Conservation (phyloP, 2,113 vertebrate genomes). For the Indri indri region DNA sequence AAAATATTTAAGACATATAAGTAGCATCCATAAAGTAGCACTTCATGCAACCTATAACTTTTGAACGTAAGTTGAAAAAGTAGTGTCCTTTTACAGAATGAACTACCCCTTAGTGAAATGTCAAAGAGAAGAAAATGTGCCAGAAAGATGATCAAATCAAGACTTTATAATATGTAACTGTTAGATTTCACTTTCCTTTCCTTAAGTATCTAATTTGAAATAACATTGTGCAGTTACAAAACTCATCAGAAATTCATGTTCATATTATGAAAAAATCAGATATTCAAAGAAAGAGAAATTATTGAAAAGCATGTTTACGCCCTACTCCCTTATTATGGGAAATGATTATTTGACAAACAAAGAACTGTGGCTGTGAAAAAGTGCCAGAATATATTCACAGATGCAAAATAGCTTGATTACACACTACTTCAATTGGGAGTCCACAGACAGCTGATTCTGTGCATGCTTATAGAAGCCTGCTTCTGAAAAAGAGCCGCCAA, state of each 20-base stretch:
- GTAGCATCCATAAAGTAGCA: neutral
- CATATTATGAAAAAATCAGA: conserved; percentile 74
- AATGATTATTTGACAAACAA: conserved; percentile 82
- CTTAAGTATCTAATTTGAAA: conserved; percentile 83
- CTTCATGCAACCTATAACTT: neutral
- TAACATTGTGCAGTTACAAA: conserved; percentile 78
- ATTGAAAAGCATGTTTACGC: conserved; percentile 79
- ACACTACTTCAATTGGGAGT: neutral
- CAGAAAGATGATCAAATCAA: conserved; percentile 63
- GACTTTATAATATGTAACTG: conserved; percentile 65
- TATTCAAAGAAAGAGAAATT: conserved; percentile 79
- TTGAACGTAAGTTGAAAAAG: neutral
- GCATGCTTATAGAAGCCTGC: conserved; percentile 26
- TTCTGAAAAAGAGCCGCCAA: conserved; percentile 46
- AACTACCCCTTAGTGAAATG: conserved; percentile 8
- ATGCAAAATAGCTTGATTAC: conserved; percentile 64
- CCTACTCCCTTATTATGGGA: conserved; percentile 70
- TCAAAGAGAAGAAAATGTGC: conserved; percentile 47
- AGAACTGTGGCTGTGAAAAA: conserved; percentile 50
- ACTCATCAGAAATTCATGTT: conserved; percentile 76
- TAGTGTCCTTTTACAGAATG: neutral
- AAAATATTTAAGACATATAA: neutral
- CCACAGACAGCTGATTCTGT: conserved; percentile 19
- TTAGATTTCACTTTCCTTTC: conserved; percentile 75
- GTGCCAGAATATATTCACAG: conserved; percentile 52